Conservation (phyloP, 2,113 vertebrate genomes). For the Donacobius atricapilla region DNA sequence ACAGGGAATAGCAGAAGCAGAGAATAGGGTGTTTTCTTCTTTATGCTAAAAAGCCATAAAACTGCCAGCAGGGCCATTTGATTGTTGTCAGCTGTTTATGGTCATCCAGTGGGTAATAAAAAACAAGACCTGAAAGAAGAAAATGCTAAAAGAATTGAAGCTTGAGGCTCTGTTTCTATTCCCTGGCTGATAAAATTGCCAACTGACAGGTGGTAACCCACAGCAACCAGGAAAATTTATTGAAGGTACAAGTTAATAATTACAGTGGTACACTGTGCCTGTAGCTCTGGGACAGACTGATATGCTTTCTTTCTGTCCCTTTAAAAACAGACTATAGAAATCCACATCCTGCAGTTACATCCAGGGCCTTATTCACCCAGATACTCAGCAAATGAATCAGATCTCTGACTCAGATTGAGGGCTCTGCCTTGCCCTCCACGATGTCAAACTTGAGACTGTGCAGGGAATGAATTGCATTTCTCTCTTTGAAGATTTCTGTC, state of each 20-base stretch:
- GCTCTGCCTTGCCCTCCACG: background rate
- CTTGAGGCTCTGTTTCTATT: background rate
- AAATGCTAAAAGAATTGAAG: background rate
- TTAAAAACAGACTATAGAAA: background rate
- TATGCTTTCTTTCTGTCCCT: background rate
- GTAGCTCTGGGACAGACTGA: background rate
- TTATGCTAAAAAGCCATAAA: background rate
- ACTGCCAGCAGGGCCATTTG: background rate
- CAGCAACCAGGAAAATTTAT: background rate
- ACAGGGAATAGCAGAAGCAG: background rate
- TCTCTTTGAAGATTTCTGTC: background rate
- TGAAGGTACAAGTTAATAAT: slow-evolving; percentile 11
- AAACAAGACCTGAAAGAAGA: background rate
- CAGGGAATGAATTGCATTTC: background rate
- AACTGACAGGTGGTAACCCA: background rate
- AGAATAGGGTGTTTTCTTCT: background rate
- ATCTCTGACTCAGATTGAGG: background rate
- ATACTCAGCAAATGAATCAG: background rate
- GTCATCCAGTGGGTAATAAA: background rate
- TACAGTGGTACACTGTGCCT: background rate
- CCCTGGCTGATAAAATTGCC: background rate
- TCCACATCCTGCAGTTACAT: background rate
- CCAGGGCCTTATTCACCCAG: background rate
- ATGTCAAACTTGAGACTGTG: background rate
- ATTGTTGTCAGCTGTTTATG: background rate